These are phyloP conservation scores for Lucifuga dentata DNA, from an alignment of 2,113 vertebrate species.

Conservation along the genomic window DNA sequence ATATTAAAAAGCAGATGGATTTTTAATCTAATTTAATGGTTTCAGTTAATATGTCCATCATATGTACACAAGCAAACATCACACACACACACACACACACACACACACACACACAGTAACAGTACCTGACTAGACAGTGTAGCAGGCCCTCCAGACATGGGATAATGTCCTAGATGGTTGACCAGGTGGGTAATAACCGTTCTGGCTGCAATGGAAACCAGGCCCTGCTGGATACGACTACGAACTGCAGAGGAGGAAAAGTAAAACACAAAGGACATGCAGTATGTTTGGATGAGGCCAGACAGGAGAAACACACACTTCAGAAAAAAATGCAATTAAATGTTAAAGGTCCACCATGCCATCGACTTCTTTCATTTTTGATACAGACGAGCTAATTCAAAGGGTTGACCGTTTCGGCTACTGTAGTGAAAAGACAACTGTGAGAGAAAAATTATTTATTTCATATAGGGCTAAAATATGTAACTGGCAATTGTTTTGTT, in stretches of 20 bases:
- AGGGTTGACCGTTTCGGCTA: too few relatives aligned
- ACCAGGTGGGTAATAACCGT: conserved; percentile 98
- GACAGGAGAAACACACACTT: too few relatives aligned
- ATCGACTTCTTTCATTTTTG: too few relatives aligned
- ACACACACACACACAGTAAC: conserved; percentile 88
- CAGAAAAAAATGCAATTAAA: too few relatives aligned
- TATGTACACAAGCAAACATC: neutral
- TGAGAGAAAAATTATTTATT: neutral
- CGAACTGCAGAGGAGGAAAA: conserved; percentile 85
- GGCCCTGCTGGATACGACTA: conserved; percentile 94
- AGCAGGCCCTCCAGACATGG: conserved; percentile 96
- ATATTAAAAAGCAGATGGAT: too few relatives aligned
- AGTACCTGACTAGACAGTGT: conserved; percentile 96
- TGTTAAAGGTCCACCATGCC: too few relatives aligned
- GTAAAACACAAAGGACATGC: neutral
- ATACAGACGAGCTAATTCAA: too few relatives aligned
- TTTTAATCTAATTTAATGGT: too few relatives aligned
- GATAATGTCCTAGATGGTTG: conserved; percentile 97
- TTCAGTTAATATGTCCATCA: too few relatives aligned
- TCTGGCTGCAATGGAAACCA: conserved; percentile 96
- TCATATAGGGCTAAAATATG: neutral
- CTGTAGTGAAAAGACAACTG: too few relatives aligned
- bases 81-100: neutral
- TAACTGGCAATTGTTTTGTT: neutral
- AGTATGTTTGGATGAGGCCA: too few relatives aligned